phyloP scores from a whole-genome alignment of 2,888 invertebrate species.

The Nowickia ferox region DNA sequence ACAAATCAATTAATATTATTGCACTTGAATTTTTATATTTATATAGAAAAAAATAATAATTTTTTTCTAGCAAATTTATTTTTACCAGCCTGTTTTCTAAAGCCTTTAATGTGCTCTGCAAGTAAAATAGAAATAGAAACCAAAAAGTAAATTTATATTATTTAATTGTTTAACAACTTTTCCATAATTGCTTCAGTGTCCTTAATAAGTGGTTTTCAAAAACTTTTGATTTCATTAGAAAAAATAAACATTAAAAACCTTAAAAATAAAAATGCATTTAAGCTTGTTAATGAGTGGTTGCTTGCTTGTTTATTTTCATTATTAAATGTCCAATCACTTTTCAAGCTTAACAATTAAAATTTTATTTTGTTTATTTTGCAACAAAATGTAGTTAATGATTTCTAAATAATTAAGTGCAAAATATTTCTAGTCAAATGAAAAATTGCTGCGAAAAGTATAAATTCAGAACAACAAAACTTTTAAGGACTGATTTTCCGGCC shows the following conservation, averaged over 20 bases:
- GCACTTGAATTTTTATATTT: slow-evolving; percentile 13
- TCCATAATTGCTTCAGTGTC: not conserved
- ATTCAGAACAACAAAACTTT: no score
- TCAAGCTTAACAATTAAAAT: no score
- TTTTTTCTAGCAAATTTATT: not conserved
- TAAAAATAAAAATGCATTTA: no score
- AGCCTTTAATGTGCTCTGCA: slow-evolving; percentile 29
- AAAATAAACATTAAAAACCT: not conserved
- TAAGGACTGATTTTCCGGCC: no score
- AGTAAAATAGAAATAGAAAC: slow-evolving; percentile 9
- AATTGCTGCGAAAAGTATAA: no score
- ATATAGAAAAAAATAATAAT: not conserved
- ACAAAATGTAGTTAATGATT: no score
- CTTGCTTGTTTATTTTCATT: no score
- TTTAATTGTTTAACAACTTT: not conserved
- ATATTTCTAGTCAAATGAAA: no score
- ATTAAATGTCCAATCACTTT: no score
- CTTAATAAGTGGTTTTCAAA: slow-evolving; percentile 34
- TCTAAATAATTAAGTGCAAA: no score
- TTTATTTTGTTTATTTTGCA: no score
- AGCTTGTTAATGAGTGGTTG: no score
- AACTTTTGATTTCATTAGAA: not conserved
- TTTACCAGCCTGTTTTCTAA: slow-evolving; percentile 9
- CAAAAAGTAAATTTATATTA: not conserved
- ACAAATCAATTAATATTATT: slow-evolving; percentile 21